Evolutionary conservation across 2,888 invertebrate genomes (phyloP).

Genomic region (Agriotes lineatus): DNA sequence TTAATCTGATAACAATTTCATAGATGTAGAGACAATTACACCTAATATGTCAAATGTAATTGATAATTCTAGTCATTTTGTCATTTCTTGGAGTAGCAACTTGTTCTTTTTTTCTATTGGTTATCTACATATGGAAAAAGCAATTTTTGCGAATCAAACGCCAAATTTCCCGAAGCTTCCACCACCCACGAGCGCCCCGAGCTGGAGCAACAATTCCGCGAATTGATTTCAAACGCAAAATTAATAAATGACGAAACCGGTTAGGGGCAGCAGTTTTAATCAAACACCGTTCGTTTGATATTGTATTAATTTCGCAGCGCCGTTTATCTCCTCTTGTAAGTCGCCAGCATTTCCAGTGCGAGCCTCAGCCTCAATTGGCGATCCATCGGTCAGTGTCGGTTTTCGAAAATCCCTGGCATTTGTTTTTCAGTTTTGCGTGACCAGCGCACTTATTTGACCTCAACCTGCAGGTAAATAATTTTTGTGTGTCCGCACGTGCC

Average conservation of each 20-base stretch:
- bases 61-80: no score
- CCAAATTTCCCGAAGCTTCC: no score
- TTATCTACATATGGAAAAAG: no score
- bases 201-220: not conserved
- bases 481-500: not conserved
- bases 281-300: constrained; percentile 14
- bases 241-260: constrained; percentile 10
- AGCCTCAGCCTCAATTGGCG: not conserved
- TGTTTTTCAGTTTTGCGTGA: not conserved
- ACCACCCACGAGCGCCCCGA: no score
- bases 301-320: constrained; percentile 9
- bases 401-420: no score
- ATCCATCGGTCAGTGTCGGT: no score
- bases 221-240: not conserved
- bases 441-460: not conserved
- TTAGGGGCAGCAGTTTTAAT: constrained; percentile 19
- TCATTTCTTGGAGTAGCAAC: no score
- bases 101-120: no score
- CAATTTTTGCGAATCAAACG: no score
- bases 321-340: not conserved
- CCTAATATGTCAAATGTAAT: no score
- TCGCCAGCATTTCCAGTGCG: constrained; percentile 7
- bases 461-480: constrained; percentile 6
- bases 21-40: no score
- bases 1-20: no score